Percentiles rank a stretch among this genome's conserved stretches.
phyloP scores from a whole-genome alignment of 2,113 vertebrate species.

The Cercopithecus mona region DNA sequence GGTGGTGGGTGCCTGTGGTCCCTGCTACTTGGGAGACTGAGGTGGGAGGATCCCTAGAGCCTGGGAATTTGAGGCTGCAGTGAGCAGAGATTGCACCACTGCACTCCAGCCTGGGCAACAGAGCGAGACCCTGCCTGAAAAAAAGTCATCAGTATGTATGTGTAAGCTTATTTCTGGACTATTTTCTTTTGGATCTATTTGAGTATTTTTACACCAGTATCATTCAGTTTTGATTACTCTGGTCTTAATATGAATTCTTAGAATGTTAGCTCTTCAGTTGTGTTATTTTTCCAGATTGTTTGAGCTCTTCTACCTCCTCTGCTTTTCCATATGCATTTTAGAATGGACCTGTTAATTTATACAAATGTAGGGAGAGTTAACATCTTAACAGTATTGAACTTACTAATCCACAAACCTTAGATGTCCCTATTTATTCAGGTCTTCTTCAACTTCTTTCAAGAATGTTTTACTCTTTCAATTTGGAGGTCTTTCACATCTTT shows the following conservation, averaged over 20 bases:
- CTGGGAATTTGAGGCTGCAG: too few species aligned
- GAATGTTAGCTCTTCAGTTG: neutral
- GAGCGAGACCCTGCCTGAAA: too few species aligned
- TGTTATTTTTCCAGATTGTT: neutral
- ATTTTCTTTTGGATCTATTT: neutral
- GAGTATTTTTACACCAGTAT: neutral
- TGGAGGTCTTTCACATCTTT: neutral
- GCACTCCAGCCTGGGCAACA: too few species aligned
- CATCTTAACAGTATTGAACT: neutral
- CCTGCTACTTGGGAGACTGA: too few species aligned
- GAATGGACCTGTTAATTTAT: neutral
- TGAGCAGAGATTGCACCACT: too few species aligned
- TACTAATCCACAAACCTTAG: too few species aligned
- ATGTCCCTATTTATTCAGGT: too few species aligned
- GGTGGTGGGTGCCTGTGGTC: too few species aligned
- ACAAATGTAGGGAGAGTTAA: neutral
- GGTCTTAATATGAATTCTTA: neutral
- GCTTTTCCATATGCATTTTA: neutral
- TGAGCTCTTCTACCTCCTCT: neutral
- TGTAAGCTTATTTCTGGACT: neutral
- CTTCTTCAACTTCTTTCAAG: too few species aligned
- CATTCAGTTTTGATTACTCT: neutral
- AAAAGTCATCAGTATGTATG: too few species aligned
- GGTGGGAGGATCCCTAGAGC: too few species aligned
- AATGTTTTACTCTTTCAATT: neutral